Conservation (phyloP, 2,797 vertebrate species). For the Manis javanica region DNA sequence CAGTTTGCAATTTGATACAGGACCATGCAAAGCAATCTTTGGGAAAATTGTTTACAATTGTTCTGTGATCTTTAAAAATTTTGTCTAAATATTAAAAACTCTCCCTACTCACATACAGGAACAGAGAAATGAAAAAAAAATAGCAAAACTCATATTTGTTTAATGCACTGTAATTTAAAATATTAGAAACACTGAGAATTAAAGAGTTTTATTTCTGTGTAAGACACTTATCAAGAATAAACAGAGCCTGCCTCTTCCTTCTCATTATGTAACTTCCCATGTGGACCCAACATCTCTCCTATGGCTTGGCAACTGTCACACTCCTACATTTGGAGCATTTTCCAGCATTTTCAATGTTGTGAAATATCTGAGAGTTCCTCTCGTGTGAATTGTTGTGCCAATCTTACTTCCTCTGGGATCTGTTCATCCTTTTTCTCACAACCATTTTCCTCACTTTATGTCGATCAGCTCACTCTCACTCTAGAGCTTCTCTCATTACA, state of each 20-base stretch:
- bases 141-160: background rate
- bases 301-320: background rate
- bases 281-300: fast-evolving
- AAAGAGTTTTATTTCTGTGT: background rate
- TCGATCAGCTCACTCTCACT: background rate
- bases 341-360: background rate
- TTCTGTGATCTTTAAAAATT: background rate
- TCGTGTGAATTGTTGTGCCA: background rate
- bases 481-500: background rate
- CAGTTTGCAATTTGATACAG: background rate
- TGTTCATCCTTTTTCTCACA: background rate
- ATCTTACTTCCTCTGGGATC: background rate
- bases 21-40: background rate
- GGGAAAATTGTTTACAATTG: background rate
- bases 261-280: background rate
- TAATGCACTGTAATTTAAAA: background rate
- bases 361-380: background rate
- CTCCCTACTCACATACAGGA: background rate
- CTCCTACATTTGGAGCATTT: background rate
- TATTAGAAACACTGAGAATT: background rate
- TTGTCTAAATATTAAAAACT: background rate
- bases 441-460: background rate
- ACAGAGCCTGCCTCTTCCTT: too few species aligned
- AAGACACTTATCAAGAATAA: background rate
- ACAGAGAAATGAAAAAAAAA: background rate